These are phyloP conservation scores for Bombus huntii DNA, from an alignment of 1,140 invertebrate genomes.

Conservation along the genomic window DNA sequence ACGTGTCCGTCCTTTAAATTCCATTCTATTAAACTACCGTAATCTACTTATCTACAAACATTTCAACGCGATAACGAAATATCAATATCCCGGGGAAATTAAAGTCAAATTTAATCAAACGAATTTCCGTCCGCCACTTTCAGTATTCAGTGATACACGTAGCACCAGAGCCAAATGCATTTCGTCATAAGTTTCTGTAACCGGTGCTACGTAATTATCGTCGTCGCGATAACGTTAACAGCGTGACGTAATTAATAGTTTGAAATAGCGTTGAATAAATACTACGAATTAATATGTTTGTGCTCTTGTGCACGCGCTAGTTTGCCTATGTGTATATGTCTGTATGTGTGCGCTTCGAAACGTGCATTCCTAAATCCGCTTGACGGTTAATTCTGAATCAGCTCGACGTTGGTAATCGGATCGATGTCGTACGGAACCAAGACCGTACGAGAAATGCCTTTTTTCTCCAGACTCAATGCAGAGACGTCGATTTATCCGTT, in stretches of 20 bases:
- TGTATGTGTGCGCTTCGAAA: slow-evolving; percentile 10
- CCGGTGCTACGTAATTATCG: slow-evolving; percentile 4
- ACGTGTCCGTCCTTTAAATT: not conserved
- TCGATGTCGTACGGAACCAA: not conserved
- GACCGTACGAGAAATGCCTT: too few relatives aligned
- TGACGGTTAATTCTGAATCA: slow-evolving; percentile 37
- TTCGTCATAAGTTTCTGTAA: not conserved
- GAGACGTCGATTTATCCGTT: not conserved
- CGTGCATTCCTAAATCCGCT: slow-evolving; percentile 10
- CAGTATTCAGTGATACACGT: not conserved
- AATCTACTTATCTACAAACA: not conserved
- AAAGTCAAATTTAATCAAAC: not conserved
- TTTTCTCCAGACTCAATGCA: not conserved
- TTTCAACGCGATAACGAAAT: not conserved
- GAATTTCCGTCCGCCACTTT: not conserved
- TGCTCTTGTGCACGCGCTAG: not conserved
- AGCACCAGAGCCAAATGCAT: not conserved
- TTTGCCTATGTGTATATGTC: too few relatives aligned
- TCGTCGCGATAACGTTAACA: slow-evolving; percentile 10
- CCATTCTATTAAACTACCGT: too few relatives aligned
- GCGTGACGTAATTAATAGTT: slow-evolving; percentile 25
- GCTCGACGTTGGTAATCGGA: slow-evolving; percentile 7
- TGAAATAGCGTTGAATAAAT: not conserved
- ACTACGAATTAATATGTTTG: slow-evolving; percentile 3
- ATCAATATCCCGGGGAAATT: not conserved